These are phyloP conservation scores for Drosophila burlai DNA, from an alignment of 1,140 invertebrate species.

Conservation along the genomic window DNA sequence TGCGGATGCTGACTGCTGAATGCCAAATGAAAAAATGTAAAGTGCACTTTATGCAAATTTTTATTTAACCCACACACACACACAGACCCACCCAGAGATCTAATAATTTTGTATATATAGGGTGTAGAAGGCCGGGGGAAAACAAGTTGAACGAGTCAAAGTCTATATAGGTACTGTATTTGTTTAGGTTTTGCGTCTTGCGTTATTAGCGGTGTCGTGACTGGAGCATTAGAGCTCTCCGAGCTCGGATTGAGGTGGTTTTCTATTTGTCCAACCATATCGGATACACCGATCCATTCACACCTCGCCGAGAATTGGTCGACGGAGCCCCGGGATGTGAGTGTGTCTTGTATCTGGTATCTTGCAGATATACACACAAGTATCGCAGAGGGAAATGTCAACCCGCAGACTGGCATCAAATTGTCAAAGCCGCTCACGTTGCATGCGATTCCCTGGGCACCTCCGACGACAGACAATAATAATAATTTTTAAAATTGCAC, in stretches of 20 bases:
- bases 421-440: conserved; percentile 72
- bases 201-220: conserved; percentile 73
- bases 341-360: conserved; percentile 36
- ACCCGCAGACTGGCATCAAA: conserved; percentile 47
- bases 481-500: conserved; percentile 69
- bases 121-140: conserved; percentile 19
- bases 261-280: conserved; percentile 67
- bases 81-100: conserved; percentile 17
- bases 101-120: conserved; percentile 22
- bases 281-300: conserved; percentile 76
- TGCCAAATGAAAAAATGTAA: conserved; percentile 63
- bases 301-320: conserved; percentile 63
- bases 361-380: conserved; percentile 26
- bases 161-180: conserved; percentile 47
- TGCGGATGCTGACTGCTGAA: conserved; percentile 66
- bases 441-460: conserved; percentile 52
- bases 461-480: conserved; percentile 48
- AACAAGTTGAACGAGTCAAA: conserved; percentile 49
- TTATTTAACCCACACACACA: conserved; percentile 41
- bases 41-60: conserved; percentile 75
- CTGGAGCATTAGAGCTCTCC: conserved; percentile 61
- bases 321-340: not conserved
- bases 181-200: conserved; percentile 66
- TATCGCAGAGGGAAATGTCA: conserved; percentile 62
- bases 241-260: conserved; percentile 57